Conservation (phyloP, 2,888 invertebrate species). For the Odontothrips loti region DNA sequence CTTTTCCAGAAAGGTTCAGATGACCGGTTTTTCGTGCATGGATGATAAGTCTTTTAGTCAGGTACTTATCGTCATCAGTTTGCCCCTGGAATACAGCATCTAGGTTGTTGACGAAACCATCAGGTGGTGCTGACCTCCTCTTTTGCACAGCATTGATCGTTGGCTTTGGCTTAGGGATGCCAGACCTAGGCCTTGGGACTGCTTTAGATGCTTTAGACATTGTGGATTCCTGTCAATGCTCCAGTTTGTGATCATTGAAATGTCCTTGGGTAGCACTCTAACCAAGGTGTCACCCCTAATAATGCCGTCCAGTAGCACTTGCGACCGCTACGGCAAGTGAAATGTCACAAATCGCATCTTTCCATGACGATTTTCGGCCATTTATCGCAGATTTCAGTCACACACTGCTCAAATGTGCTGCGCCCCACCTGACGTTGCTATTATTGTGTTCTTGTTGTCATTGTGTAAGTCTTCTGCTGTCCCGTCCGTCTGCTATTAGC, state of each 20-base stretch:
- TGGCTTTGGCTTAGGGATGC: background rate
- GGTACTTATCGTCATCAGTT: constrained; percentile 64
- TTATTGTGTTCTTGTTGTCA: background rate
- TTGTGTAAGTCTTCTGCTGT: background rate
- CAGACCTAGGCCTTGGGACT: background rate
- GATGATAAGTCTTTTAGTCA: constrained; percentile 68
- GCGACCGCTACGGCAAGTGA: no score
- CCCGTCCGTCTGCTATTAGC: background rate
- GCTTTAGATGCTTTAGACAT: constrained; percentile 13
- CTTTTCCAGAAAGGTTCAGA: constrained; percentile 71
- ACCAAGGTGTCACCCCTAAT: background rate
- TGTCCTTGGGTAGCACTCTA: background rate
- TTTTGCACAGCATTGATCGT: background rate
- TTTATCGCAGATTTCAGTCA: background rate
- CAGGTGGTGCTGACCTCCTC: background rate
- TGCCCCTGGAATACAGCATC: constrained; percentile 67
- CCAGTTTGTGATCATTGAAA: background rate
- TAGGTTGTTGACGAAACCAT: constrained; percentile 38
- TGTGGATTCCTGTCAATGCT: background rate
- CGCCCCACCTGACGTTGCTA: background rate
- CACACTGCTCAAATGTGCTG: background rate
- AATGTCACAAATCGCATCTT: no score
- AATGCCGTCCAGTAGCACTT: no score
- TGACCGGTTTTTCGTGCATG: constrained; percentile 75
- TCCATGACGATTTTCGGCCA: no score